These are phyloP conservation scores for Semaprochilodus insignis DNA, from an alignment of 2,797 vertebrate species.

Conservation along the genomic window DNA sequence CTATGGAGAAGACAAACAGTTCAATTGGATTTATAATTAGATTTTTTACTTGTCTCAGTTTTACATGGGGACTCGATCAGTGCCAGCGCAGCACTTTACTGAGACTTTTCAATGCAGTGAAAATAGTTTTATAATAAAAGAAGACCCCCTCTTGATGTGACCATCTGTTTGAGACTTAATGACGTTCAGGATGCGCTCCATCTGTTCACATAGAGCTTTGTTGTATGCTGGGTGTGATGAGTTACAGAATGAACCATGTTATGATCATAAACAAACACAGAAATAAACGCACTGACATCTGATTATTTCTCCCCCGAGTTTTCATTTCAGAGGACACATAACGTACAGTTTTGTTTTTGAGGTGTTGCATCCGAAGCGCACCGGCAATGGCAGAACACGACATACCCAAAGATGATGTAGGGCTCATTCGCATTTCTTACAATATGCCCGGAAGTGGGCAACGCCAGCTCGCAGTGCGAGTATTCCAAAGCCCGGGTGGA, in stretches of 20 bases:
- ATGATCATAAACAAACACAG: background rate
- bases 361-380: too few species aligned
- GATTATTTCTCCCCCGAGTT: background rate
- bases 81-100: background rate
- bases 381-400: too few species aligned
- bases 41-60: background rate
- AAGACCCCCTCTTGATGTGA: background rate
- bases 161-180: background rate
- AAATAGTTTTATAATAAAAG: background rate
- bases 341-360: too few species aligned
- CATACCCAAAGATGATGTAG: too few species aligned
- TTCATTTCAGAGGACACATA: background rate
- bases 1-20: background rate
- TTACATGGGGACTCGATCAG: background rate
- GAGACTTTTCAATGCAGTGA: background rate
- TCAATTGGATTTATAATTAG: background rate
- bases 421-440: too few species aligned
- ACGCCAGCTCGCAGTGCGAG: too few species aligned
- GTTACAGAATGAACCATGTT: background rate
- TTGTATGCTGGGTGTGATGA: background rate
- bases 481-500: too few species aligned
- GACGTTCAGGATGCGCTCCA: background rate
- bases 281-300: constrained; percentile 6
- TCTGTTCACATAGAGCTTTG: background rate
- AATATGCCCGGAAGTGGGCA: too few species aligned